These are phyloP conservation scores for Tenthredo notha DNA, from an alignment of 2,888 invertebrate species.

Conservation along the genomic window DNA sequence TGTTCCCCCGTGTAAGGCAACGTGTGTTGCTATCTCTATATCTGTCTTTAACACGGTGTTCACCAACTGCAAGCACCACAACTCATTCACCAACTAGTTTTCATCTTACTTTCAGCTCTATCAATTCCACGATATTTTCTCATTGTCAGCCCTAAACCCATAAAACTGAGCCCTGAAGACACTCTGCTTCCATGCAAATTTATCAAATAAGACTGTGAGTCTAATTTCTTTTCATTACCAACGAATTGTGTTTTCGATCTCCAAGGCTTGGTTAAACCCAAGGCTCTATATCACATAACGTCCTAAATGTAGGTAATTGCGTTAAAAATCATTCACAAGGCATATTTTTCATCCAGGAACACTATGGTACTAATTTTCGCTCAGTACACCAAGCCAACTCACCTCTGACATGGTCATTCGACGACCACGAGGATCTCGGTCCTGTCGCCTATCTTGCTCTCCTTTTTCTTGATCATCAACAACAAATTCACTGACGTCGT, in stretches of 20 bases:
- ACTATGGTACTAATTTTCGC: constrained; percentile 62
- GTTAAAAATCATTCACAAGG: not conserved
- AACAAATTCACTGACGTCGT: constrained; percentile 83
- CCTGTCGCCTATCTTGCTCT: constrained; percentile 77
- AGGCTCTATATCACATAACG: not conserved
- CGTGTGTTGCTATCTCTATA: constrained; percentile 82
- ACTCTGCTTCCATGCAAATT: not conserved
- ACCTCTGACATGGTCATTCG: constrained; percentile 79
- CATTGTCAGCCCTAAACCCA: not conserved
- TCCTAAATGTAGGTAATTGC: not conserved
- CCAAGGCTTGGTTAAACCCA: not conserved
- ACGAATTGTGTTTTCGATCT: not conserved
- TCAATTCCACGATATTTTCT: not conserved
- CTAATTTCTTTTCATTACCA: not conserved
- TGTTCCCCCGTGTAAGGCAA: constrained; percentile 77
- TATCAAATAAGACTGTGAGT: constrained; percentile 1
- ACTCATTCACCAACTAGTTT: constrained; percentile 57
- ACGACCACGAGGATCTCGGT: constrained; percentile 71
- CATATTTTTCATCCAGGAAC: not conserved
- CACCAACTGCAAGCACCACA: constrained; percentile 83
- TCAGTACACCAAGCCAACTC: constrained; percentile 62
- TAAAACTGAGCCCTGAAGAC: not conserved
- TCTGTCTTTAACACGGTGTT: constrained; percentile 89
- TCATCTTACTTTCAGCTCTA: constrained; percentile 35
- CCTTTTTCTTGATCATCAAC: constrained; percentile 83